These are phyloP conservation scores for Holothuria glaberrima DNA, from an alignment of 35 echinoderm and acorn worm species.

Conservation along the genomic window DNA sequence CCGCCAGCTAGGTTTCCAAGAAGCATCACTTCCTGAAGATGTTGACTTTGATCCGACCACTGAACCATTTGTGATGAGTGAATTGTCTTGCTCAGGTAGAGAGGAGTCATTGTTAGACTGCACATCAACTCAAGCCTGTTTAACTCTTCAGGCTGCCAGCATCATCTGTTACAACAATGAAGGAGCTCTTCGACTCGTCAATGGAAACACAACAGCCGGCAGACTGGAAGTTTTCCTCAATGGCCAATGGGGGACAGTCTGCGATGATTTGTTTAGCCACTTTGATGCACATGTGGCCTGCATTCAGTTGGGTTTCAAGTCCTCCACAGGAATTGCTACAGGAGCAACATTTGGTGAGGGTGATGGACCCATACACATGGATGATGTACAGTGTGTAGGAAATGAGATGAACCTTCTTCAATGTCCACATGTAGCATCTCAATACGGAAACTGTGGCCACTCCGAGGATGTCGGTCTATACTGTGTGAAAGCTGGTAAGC, in stretches of 20 bases:
- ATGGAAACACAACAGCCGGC: slow-evolving; percentile 10
- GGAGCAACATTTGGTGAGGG: slow-evolving; percentile 22
- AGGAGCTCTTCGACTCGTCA: not conserved
- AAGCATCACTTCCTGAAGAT: not conserved
- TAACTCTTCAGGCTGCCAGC: not conserved
- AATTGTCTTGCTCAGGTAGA: slow-evolving; percentile 35
- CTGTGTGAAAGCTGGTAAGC: not conserved
- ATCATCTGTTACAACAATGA: not conserved
- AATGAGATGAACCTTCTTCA: not conserved
- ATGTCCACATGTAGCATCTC: not conserved
- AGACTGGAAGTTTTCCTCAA: slow-evolving; percentile 5
- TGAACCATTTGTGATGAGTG: slow-evolving; percentile 8
- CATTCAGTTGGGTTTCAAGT: not conserved
- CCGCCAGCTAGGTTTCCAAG: slow-evolving; percentile 53
- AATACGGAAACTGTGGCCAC: not conserved
- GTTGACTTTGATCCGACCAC: not conserved
- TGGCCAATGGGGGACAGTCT: slow-evolving; percentile 33
- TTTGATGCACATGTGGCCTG: slow-evolving; percentile 17
- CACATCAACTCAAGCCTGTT: not conserved
- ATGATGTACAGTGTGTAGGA: slow-evolving; percentile 1
- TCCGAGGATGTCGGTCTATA: not conserved
- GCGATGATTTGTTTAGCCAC: not conserved
- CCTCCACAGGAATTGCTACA: not conserved
- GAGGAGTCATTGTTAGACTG: slow-evolving; percentile 8
- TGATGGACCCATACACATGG: not conserved